Evolutionary conservation across 2,113 vertebrate species (phyloP), one percentile per base, ranked within the genome.

Genomic region (Brachionichthys hirsutus): DNA sequence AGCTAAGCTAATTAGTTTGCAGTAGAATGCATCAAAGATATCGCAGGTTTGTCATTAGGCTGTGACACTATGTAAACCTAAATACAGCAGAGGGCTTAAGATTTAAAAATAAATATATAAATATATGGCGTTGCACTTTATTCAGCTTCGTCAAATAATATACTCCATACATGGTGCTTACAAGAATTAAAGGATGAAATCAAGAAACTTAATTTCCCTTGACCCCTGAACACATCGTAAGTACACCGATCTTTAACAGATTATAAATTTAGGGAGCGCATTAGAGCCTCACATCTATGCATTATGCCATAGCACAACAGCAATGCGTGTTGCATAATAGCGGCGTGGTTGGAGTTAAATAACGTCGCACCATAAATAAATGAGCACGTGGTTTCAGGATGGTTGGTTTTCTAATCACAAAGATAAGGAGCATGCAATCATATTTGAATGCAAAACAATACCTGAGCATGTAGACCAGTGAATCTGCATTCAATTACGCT

Each of bases 191-290:
- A 30, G 8, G 24, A 30, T 30, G 24, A 30, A 2, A 30, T 30
- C 24, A 2, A 30, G 1, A 4, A 30, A 30, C 4, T 6, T 8
- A 30, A 30, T 30, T 30, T 30, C 24, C 24, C 24, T 30, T 30
- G 24, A 30, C 24, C 24, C 4, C 5, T 3, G 24, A 42, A 13
- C 53, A 43, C 24, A 64, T 73, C 47, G 42, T 44, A 47, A 17
- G 42, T 55, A 50, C 45, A 55, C 48, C 38, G 7, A 44, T 47
- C 48, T 78, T 62, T 65, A 54, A 48, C 70, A 53, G 55, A 42
- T 55, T 78, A 72, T 82, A 75, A 84, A 83, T 82, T 81, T 73
- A 75, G 74, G 67, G 72, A 78, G 42, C 51, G 53, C 59, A 75
- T 81, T 83, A 77, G 60, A 35, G 61, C 63, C 81, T 70, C 69